phyloP scores from a whole-genome alignment of 2,113 vertebrate genomes.

The Cyprinodon brontotheroides region DNA sequence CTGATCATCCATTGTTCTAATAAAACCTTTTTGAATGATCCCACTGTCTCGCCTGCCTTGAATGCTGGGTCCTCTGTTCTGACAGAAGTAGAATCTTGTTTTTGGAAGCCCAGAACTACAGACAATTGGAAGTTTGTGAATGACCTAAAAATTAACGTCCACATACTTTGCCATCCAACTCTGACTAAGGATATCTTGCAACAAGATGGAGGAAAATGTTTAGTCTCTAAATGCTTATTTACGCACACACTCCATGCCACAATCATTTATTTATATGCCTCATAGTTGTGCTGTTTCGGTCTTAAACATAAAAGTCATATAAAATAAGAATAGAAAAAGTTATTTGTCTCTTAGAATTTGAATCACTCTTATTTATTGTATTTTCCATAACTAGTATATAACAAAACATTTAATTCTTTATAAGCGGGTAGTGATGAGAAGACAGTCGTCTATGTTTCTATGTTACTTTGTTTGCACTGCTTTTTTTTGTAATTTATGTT shows the following conservation, averaged over 20 bases:
- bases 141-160: neutral
- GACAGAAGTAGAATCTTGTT: neutral
- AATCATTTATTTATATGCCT: too few relatives aligned
- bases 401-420: neutral
- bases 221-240: neutral
- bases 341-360: neutral
- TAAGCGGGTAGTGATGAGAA: neutral
- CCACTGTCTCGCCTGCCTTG: too few relatives aligned
- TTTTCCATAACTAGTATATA: neutral
- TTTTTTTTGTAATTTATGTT: conserved; percentile 21
- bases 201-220: neutral
- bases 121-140: neutral
- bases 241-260: too few relatives aligned
- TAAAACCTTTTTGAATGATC: too few relatives aligned
- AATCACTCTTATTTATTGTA: neutral
- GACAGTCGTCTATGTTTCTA: neutral
- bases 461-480: conserved; percentile 28
- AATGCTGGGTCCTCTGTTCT: too few relatives aligned
- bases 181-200: neutral
- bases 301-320: neutral
- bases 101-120: neutral
- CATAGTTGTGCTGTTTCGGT: too few relatives aligned
- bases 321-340: too few relatives aligned
- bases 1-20: too few relatives aligned
- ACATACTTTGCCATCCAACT: neutral